Base-by-base conservation (phyloP, 2,888 invertebrate species). In the Drosophila nr. perissopoda region DNA sequence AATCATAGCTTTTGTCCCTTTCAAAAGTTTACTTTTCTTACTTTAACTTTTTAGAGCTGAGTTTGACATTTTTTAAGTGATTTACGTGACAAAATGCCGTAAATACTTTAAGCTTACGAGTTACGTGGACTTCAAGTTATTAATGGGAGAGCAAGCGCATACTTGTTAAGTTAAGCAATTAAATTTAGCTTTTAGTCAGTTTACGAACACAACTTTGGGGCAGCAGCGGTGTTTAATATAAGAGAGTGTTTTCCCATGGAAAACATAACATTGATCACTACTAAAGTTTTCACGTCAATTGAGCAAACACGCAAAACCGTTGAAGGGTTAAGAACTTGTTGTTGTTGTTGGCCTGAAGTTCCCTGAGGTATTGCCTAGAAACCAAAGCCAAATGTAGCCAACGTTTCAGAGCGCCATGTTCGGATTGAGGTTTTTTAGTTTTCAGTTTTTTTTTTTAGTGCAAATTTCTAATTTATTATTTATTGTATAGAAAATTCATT, bases 401-500 rank as follows among this genome's bases (percentile, higher is more conserved):
- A 53, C 34, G 59, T 65, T 65, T 56, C 4, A 74, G 58, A 51
- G 67, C 62, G 62, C 59, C 79, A 78, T 63, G 53, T 79, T 72
- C 56, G 72, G 63, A 57, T 42, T n/a, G 52, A 49, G 36, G 60
- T 53, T 61, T 27, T 31, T 52, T 61, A 53, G 13, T 76, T 1
- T 72, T 1, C 8, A 31, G n/a, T 16, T 42, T 53, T 40, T 54
- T 7, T 59, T 67, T 31, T 38, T 16, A 34, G 40, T 62, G 40
- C 16, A 66, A 73, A 72, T 84, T 84, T 84, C 76, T 69, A 80
- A 78, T 67, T 69, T 61, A 53, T 69, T 48, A 57, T 69, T 48
- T 69, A 57, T 72, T 64, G 63, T 81, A 83, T 86, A 83, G 78
- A 85, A 87, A 88, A 85, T 77, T 65, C 75, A 85, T 88, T 85